phyloP scores from a whole-genome alignment of 1,140 invertebrate species.

The Drosophila willistoni region DNA sequence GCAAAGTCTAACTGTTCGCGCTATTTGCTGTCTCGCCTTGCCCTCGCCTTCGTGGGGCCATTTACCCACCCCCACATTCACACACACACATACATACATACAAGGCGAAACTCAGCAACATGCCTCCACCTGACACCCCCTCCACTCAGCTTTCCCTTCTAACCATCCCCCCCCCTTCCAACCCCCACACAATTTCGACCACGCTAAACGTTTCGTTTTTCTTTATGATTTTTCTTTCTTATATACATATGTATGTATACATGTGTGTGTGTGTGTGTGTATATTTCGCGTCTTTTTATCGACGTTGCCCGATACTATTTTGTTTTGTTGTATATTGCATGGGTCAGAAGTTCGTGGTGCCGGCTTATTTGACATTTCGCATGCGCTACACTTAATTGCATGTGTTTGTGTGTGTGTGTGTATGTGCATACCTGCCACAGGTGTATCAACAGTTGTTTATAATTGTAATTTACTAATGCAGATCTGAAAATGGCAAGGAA shows the following conservation, averaged over 20 bases:
- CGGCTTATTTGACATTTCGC: slow-evolving; percentile 32
- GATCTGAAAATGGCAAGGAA: not conserved
- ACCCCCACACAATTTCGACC: not conserved
- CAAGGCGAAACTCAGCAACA: not conserved
- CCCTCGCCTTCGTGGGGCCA: slow-evolving; percentile 28
- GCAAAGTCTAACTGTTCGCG: slow-evolving; percentile 59
- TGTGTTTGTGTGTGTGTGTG: not conserved
- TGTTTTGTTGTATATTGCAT: slow-evolving; percentile 47
- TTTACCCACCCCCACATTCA: slow-evolving; percentile 27
- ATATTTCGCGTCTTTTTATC: slow-evolving; percentile 68
- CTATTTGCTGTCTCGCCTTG: slow-evolving; percentile 10
- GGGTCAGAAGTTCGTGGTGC: slow-evolving; percentile 65
- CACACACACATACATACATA: not conserved
- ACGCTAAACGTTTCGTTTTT: slow-evolving; percentile 46
- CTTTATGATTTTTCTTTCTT: slow-evolving; percentile 47
- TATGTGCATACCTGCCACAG: not conserved
- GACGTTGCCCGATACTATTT: slow-evolving; percentile 40
- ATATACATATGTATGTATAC: not conserved
- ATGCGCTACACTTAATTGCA: slow-evolving; percentile 31
- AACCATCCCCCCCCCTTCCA: not conserved
- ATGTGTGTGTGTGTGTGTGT: not conserved
- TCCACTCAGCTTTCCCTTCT: not conserved
- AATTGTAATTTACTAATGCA: not conserved
- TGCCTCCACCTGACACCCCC: slow-evolving; percentile 6
- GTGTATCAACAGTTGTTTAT: slow-evolving; percentile 33